Conservation (phyloP, 2,888 invertebrate species). For the Monoplex corrugatus region DNA sequence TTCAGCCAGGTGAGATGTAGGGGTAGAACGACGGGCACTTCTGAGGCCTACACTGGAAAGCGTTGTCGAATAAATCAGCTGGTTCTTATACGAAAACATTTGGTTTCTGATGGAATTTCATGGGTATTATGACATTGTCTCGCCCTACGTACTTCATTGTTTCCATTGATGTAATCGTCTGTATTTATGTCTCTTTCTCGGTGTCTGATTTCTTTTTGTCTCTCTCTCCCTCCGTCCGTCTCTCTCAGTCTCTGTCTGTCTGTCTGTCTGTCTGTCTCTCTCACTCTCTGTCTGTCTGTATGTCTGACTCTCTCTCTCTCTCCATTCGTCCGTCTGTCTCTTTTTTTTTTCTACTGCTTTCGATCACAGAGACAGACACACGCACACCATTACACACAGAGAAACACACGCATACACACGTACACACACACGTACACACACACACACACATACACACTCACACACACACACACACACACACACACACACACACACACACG, state of each 20-base stretch:
- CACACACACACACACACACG: not conserved
- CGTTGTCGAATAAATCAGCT: too few relatives aligned
- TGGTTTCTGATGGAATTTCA: too few relatives aligned
- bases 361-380: not conserved
- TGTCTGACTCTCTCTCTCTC: not conserved
- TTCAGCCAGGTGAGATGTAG: too few relatives aligned
- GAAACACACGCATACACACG: not conserved
- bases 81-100: too few relatives aligned
- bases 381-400: not conserved
- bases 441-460: not conserved
- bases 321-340: not conserved
- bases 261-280: not conserved
- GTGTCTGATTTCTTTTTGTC: too few relatives aligned
- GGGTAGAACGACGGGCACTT: too few relatives aligned
- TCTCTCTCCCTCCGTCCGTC: not conserved
- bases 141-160: too few relatives aligned
- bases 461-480: not conserved
- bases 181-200: too few relatives aligned
- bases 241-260: not conserved
- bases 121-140: too few relatives aligned
- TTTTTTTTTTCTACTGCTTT: not conserved
- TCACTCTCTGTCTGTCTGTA: not conserved
- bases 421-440: not conserved
- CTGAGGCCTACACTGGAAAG: too few relatives aligned
- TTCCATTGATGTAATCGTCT: too few relatives aligned